phyloP scores from a whole-genome alignment of 2,888 invertebrate species.

The Agonopterix subpropinquella region DNA sequence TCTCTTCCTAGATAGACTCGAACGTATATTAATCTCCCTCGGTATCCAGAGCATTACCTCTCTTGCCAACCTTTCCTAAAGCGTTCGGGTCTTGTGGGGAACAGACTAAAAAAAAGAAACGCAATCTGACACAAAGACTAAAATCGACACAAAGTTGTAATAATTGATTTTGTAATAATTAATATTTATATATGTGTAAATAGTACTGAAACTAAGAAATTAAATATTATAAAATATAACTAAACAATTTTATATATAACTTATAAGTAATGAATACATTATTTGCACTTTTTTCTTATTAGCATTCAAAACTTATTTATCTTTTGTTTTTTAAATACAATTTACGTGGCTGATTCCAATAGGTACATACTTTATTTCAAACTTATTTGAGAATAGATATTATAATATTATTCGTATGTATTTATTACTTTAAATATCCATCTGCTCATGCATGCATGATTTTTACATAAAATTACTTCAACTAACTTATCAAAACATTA shows the following conservation, averaged over 20 bases:
- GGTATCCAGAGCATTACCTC: no score
- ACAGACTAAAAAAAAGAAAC: no score
- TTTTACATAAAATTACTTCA: background rate
- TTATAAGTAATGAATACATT: conserved; percentile 59
- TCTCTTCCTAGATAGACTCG: no score
- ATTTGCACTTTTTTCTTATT: conserved; percentile 27
- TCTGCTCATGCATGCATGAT: background rate
- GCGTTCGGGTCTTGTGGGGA: no score
- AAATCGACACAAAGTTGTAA: no score
- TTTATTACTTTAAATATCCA: background rate
- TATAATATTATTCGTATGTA: background rate
- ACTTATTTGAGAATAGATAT: background rate
- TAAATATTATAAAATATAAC: background rate
- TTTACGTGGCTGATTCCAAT: background rate
- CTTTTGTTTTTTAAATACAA: background rate
- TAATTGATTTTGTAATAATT: no score
- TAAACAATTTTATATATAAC: conserved; percentile 1
- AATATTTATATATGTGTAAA: no score
- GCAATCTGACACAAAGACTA: no score
- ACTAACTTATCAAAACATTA: background rate
- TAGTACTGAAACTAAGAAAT: no score
- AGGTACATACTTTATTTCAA: background rate
- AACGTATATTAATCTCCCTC: no score
- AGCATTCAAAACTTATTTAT: background rate
- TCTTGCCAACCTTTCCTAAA: no score